Conservation (phyloP, 2,113 vertebrate genomes). For the Megaceryle torquata region DNA sequence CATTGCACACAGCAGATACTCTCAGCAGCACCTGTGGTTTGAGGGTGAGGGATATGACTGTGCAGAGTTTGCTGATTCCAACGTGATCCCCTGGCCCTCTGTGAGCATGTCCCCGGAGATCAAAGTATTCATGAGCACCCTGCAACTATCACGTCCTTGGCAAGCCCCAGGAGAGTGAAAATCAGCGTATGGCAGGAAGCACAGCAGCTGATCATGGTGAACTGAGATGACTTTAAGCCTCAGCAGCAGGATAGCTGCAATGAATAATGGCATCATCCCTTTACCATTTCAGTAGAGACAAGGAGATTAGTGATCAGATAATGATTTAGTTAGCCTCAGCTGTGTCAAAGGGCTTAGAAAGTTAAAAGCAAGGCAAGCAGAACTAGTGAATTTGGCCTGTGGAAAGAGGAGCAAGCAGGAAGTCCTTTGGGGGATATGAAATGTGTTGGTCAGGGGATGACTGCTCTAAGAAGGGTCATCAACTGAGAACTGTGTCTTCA, state of each 20-base stretch:
- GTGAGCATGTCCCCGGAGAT: background rate
- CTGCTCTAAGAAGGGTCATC: background rate
- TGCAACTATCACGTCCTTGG: background rate
- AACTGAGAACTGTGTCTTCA: background rate
- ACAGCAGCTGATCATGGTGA: background rate
- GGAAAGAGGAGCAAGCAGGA: background rate
- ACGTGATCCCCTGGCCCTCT: background rate
- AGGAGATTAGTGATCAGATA: background rate
- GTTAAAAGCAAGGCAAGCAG: background rate
- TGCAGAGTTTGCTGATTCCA: background rate
- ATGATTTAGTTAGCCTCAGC: background rate
- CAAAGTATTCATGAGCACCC: background rate
- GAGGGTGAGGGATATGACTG: background rate
- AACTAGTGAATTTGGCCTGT: background rate
- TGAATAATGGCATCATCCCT: background rate
- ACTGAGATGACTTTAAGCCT: conserved; percentile 4
- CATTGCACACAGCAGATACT: background rate
- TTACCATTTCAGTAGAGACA: background rate
- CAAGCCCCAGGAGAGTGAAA: background rate
- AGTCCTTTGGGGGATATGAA: background rate
- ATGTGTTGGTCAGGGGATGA: background rate
- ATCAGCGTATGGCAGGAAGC: background rate
- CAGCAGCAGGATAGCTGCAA: background rate
- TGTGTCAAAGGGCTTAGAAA: background rate
- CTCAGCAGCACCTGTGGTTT: background rate